Percentiles rank a stretch among this genome's conserved stretches.
These are phyloP conservation scores for Mya arenaria DNA, from an alignment of 1,140 invertebrate species.

Conservation along the genomic window DNA sequence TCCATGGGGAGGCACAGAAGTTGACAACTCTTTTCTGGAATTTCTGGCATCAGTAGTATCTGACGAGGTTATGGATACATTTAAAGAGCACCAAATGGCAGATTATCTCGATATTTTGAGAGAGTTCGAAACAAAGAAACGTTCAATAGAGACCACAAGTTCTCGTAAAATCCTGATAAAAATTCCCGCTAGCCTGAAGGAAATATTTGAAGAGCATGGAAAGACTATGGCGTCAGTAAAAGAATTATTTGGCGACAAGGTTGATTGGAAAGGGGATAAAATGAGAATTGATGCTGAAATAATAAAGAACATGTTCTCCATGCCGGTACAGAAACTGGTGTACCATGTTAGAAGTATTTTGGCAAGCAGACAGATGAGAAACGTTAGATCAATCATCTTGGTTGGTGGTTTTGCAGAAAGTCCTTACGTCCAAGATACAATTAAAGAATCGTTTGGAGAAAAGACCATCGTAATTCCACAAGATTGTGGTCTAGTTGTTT, in stretches of 20 bases:
- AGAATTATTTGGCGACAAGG: background rate
- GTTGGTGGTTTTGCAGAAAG: constrained; percentile 57
- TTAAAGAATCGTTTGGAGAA: constrained; percentile 24
- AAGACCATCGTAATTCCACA: constrained; percentile 12
- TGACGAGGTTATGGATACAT: background rate
- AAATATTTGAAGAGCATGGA: background rate
- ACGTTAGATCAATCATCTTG: constrained; percentile 44
- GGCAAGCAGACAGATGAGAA: background rate
- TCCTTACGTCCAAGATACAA: background rate
- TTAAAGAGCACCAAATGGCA: background rate
- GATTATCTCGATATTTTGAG: background rate
- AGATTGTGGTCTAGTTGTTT: constrained; percentile 19
- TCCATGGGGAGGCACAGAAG: constrained; percentile 46
- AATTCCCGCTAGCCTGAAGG: background rate
- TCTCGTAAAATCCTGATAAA: background rate
- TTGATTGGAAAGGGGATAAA: background rate
- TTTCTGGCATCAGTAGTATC: background rate
- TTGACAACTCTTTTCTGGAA: constrained; percentile 18
- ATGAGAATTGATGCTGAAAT: background rate
- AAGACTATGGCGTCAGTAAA: background rate
- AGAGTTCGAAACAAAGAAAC: constrained; percentile 19
- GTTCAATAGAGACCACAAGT: background rate
- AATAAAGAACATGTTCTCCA: constrained; percentile 2
- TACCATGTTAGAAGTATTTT: constrained; percentile 15
- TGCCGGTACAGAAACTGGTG: background rate